Conservation (phyloP, 2,797 vertebrate genomes). For the Pipistrellus pipistrellus region DNA sequence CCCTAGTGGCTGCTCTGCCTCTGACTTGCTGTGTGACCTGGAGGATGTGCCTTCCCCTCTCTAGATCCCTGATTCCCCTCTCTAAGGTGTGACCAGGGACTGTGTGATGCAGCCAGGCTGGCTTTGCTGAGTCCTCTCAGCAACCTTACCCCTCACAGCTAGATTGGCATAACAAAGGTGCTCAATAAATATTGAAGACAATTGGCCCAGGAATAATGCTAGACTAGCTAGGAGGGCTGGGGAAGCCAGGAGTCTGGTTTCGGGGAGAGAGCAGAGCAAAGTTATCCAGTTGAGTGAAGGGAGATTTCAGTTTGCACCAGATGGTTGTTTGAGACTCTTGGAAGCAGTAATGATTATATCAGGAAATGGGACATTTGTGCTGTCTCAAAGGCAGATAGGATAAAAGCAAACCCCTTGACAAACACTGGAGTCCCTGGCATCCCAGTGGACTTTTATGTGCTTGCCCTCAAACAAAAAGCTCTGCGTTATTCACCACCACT, state of each 20-base stretch:
- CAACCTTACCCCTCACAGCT: neutral
- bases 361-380: neutral
- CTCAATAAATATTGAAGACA: neutral
- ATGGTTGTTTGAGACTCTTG: neutral
- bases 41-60: neutral
- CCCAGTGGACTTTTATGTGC: neutral
- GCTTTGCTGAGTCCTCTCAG: neutral
- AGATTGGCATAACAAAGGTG: neutral
- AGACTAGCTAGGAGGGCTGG: neutral
- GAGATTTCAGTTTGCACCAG: neutral
- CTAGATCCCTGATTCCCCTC: neutral
- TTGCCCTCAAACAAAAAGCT: neutral
- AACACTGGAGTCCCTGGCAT: neutral
- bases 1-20: neutral
- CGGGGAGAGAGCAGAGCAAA: neutral
- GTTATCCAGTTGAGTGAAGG: neutral
- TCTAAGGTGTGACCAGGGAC: neutral
- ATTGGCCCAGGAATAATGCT: neutral
- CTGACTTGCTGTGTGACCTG: neutral
- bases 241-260: neutral
- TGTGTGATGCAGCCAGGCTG: neutral
- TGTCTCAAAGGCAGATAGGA: neutral
- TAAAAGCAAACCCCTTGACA: neutral
- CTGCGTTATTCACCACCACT: neutral
- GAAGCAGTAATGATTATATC: neutral